phyloP scores from a whole-genome alignment of 92 coral and sea anemone species.

The Metridium senile region DNA sequence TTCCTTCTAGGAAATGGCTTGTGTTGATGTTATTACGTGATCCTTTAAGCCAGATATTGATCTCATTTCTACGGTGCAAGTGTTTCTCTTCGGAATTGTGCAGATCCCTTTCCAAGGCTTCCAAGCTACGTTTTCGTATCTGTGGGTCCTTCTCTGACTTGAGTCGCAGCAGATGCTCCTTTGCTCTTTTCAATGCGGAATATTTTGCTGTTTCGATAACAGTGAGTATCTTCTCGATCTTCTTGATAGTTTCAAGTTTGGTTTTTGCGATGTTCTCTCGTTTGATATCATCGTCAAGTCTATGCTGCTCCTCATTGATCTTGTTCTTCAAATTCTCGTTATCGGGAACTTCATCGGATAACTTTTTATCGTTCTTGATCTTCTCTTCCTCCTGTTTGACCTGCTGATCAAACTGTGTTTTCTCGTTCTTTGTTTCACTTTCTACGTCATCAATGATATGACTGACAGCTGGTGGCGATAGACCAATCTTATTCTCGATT shows the following conservation, averaged over 20 bases:
- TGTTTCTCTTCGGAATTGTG: slow-evolving; percentile 35
- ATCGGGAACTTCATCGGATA: slow-evolving; percentile 29
- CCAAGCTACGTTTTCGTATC: slow-evolving; percentile 76
- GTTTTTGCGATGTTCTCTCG: slow-evolving; percentile 80
- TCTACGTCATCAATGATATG: slow-evolving; percentile 77
- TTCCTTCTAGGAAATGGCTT: slow-evolving; percentile 51
- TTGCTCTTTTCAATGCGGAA: slow-evolving; percentile 86
- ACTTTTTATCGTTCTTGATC: slow-evolving; percentile 47
- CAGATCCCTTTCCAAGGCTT: slow-evolving; percentile 66
- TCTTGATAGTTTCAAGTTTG: slow-evolving; percentile 74
- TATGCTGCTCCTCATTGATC: slow-evolving; percentile 64
- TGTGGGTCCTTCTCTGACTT: slow-evolving; percentile 46
- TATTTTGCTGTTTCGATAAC: slow-evolving; percentile 92
- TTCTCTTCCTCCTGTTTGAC: slow-evolving; percentile 47
- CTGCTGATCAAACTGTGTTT: slow-evolving; percentile 37
- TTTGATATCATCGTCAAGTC: slow-evolving; percentile 64
- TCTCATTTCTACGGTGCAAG: slow-evolving; percentile 63
- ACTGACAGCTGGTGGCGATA: slow-evolving; percentile 71
- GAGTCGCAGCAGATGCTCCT: slow-evolving; percentile 54
- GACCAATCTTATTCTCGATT: slow-evolving; percentile 81
- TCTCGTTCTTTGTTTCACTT: slow-evolving; percentile 53
- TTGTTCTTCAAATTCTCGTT: slow-evolving; percentile 30
- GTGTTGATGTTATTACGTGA: slow-evolving; percentile 78
- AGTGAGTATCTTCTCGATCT: slow-evolving; percentile 87
- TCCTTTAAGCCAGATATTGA: slow-evolving; percentile 82